Base-by-base conservation (phyloP, 2,888 invertebrate genomes). In the Furcula furcula region DNA sequence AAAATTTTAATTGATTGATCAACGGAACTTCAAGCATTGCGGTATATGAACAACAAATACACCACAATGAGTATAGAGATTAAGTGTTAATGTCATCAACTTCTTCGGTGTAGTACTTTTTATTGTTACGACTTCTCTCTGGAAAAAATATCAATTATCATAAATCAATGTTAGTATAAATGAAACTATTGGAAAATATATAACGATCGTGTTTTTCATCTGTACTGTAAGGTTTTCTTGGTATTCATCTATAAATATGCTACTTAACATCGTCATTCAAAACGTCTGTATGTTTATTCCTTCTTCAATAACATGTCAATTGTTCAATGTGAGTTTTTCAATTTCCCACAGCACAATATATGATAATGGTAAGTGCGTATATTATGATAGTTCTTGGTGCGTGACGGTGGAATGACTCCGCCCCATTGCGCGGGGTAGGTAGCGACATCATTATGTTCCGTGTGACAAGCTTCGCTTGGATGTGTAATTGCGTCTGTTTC, bases 381-480 rank as follows among this genome's bases (percentile, higher is more conserved):
- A 59, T 71, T 67, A 76, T 72, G 70, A 72, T 70, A 69, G 73
- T 74, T 75, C 65, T 56, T 76, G 64, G 67, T 76, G 82, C 82
- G 79, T 82, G 79, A 78, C 83, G 69, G 55, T 36, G 63, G 65
- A 73, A 61, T 66, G 67, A 78, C 77, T 76, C 76, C 62, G 53
- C 57, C 53, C 63, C 59, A 66, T 67, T 70, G 67, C 55, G 50
- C 55, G 60, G 67, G 57, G 7, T 2, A 10, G 22, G 3, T 6
- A 60, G 58, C 61, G 48, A 54, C 55, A 60, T 67, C 61, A 69
- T 66, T 69, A 65, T 49, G 45, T 40, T 43, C 36, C 42, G 50
- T 50, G 55, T 62, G 74, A 74, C 79, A 80, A 78, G 72, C 64
- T 65, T 67, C 65, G 65, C 63, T 64, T 59, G 63, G 62, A 53